Evolutionary conservation across 1,140 invertebrate species (phyloP).

Genomic region (Ganaspis sp.): DNA sequence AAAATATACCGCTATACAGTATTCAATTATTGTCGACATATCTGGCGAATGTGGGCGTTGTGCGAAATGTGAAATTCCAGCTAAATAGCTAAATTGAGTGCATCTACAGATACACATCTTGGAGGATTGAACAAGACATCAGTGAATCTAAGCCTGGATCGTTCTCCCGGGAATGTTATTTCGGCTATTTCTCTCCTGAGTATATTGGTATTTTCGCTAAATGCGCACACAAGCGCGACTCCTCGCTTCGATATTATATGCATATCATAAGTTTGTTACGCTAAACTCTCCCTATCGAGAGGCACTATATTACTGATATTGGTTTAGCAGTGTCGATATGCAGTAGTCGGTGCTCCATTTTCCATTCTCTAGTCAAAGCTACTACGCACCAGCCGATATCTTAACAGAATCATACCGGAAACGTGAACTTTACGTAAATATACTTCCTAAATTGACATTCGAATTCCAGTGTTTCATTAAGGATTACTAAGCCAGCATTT

Average conservation of each 20-base stretch:
- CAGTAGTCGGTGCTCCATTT: background rate
- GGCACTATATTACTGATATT: constrained; percentile 21
- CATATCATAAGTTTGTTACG: constrained; percentile 22
- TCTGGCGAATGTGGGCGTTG: background rate
- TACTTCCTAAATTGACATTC: background rate
- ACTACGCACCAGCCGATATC: background rate
- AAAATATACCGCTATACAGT: no score
- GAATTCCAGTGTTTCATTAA: constrained; percentile 1
- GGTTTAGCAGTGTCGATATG: constrained; percentile 24
- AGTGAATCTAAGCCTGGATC: background rate
- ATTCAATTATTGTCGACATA: background rate
- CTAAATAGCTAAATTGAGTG: background rate
- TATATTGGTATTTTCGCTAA: background rate
- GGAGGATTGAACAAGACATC: background rate
- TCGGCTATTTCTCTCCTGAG: background rate
- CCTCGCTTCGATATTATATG: background rate
- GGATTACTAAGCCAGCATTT: background rate
- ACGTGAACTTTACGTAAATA: constrained; percentile 13
- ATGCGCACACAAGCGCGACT: background rate
- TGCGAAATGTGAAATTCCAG: background rate
- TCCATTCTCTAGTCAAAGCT: background rate
- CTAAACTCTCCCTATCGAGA: constrained; percentile 7
- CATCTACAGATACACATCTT: background rate
- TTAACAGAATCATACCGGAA: background rate
- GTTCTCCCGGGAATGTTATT: constrained; percentile 18